Percentiles rank a stretch among this genome's conserved stretches.
phyloP scores from a whole-genome alignment of 2,113 vertebrate genomes.

The Calidris pygmaea region DNA sequence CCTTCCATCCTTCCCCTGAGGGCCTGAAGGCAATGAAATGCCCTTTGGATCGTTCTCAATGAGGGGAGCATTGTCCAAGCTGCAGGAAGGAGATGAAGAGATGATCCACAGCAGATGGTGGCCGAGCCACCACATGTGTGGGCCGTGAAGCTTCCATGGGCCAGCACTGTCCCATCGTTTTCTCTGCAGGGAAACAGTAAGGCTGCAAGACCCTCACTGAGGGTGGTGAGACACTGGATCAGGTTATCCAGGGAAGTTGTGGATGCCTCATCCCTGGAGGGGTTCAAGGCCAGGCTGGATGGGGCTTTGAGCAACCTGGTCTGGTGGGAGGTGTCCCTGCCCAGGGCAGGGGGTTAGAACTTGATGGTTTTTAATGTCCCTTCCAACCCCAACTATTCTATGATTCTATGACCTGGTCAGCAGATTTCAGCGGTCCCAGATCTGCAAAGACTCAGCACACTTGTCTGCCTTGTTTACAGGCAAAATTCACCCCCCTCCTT shows the following conservation, averaged over 20 bases:
- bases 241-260: too few relatives aligned
- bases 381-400: too few relatives aligned
- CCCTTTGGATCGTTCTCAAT: accelerated
- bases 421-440: background rate
- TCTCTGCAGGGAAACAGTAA: accelerated
- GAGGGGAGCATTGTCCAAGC: accelerated
- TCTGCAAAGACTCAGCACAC: background rate
- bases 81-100: accelerated
- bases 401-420: background rate
- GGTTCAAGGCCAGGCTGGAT: too few relatives aligned
- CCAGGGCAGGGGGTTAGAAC: too few relatives aligned
- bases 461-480: background rate
- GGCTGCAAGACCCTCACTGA: too few relatives aligned
- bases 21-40: too few relatives aligned
- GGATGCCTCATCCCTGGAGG: too few relatives aligned
- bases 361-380: too few relatives aligned
- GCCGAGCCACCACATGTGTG: background rate
- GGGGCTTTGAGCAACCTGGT: too few relatives aligned
- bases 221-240: too few relatives aligned
- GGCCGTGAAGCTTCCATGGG: accelerated
- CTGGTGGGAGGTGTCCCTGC: too few relatives aligned
- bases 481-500: background rate
- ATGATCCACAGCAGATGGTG: background rate
- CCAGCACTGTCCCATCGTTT: accelerated
- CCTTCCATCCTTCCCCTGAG: background rate